A percentile compares a stretch with the other conserved stretches of the same genome.
phyloP scores from a whole-genome alignment of 2,797 vertebrate genomes.

The Malacoraja senta region DNA sequence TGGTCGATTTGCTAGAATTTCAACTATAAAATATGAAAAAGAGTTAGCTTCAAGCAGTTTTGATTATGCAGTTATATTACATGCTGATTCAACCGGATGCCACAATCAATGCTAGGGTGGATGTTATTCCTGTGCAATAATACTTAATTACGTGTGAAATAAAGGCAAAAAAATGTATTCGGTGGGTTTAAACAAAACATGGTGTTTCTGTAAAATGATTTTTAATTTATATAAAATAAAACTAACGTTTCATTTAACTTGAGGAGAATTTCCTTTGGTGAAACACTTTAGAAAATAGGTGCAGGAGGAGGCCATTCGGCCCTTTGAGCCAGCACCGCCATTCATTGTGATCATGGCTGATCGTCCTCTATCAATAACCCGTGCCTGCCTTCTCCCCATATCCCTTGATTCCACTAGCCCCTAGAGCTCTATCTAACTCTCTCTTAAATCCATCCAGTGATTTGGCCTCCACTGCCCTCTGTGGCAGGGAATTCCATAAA shows the following conservation, averaged over 20 bases:
- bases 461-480: too few relatives aligned
- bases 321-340: too few relatives aligned
- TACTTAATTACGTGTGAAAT: background rate
- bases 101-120: background rate
- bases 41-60: background rate
- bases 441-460: too few relatives aligned
- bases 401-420: too few relatives aligned
- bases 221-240: background rate
- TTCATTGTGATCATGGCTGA: too few relatives aligned
- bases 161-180: background rate
- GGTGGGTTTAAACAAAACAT: conserved; percentile 21
- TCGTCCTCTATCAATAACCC: too few relatives aligned
- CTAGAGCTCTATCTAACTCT: too few relatives aligned
- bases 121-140: background rate
- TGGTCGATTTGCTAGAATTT: background rate
- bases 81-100: background rate
- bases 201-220: conserved; percentile 23
- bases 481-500: too few relatives aligned
- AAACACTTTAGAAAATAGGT: too few relatives aligned
- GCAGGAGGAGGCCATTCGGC: too few relatives aligned
- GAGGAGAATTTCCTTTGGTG: background rate
- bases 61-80: background rate
- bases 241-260: background rate
- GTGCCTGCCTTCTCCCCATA: too few relatives aligned
- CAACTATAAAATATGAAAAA: background rate